Percentiles rank a stretch among this genome's conserved stretches.
phyloP scores from a whole-genome alignment of 2,797 vertebrate genomes.

The Sciurus carolinensis region DNA sequence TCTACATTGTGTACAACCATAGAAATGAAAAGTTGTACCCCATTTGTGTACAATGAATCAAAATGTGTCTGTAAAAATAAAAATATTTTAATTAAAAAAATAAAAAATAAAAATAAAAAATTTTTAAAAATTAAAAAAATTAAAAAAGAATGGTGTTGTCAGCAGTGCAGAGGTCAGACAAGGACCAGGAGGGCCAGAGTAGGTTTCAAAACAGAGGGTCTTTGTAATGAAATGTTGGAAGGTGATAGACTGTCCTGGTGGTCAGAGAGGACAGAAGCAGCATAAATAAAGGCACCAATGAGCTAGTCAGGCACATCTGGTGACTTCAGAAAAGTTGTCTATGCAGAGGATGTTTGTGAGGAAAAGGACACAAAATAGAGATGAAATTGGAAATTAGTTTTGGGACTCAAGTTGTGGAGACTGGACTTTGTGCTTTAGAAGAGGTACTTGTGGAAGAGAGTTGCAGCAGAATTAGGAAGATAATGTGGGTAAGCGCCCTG shows the following conservation, averaged over 20 bases:
- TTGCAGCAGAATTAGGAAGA: neutral
- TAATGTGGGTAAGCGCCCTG: neutral
- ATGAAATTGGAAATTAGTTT: neutral
- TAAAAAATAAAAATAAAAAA: no score
- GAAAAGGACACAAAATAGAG: neutral
- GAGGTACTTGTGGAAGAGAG: neutral
- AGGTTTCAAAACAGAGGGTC: neutral
- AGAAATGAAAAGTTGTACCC: no score
- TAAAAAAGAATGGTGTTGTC: neutral
- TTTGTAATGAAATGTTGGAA: neutral
- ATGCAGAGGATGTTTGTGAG: neutral
- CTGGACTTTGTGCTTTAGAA: neutral
- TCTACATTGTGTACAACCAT: no score
- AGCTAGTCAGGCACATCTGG: neutral
- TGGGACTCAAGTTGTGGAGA: neutral
- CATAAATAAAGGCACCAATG: no score
- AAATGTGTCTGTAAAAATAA: no score
- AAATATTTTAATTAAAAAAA: no score
- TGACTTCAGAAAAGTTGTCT: neutral
- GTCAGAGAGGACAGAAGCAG: neutral
- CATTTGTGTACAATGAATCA: no score
- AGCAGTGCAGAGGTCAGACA: neutral
- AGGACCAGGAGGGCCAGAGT: neutral
- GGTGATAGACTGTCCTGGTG: neutral
- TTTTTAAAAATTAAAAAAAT: no score